Evolutionary conservation across 1,140 invertebrate genomes (phyloP).

Genomic region (Drosophila orosa): DNA sequence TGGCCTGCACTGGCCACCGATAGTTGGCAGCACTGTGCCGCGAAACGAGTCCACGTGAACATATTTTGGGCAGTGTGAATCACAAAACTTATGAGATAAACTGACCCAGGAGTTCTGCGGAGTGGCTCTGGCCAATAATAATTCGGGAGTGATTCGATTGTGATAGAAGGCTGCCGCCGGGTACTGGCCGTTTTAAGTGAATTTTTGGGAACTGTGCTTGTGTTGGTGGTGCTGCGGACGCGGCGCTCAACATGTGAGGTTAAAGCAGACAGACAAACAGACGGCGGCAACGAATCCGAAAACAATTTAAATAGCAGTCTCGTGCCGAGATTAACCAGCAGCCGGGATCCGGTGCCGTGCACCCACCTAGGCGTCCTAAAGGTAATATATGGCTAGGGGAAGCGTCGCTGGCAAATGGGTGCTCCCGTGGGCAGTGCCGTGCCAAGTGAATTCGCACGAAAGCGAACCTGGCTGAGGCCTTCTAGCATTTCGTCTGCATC

Average conservation of each 20-base stretch:
- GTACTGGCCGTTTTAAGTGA: background rate
- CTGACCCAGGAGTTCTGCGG: constrained; percentile 21
- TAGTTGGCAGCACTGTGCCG: constrained; percentile 37
- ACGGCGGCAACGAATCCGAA: constrained; percentile 54
- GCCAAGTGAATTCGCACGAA: constrained; percentile 41
- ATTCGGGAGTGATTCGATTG: constrained; percentile 12
- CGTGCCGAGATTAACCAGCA: constrained; percentile 1
- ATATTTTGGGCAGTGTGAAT: constrained; percentile 70
- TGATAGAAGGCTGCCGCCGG: background rate
- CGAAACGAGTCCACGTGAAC: constrained; percentile 74
- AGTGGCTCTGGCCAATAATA: constrained; percentile 20
- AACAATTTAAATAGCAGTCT: constrained; percentile 24
- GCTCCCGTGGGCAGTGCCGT: constrained; percentile 17
- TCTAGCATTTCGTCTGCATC: constrained; percentile 17
- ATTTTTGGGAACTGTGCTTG: constrained; percentile 34
- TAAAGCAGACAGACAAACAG: constrained; percentile 72
- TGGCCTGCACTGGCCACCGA: background rate
- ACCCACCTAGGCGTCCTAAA: constrained; percentile 12
- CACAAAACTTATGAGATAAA: constrained; percentile 64
- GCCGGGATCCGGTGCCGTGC: constrained; percentile 13
- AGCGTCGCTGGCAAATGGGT: too few species aligned
- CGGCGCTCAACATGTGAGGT: constrained; percentile 82
- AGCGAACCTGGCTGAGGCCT: background rate
- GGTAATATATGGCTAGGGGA: constrained; percentile 41
- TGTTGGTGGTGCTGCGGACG: constrained; percentile 61